Evolutionary conservation across 1,140 invertebrate genomes (phyloP).

Genomic region (Drosophila rufa): DNA sequence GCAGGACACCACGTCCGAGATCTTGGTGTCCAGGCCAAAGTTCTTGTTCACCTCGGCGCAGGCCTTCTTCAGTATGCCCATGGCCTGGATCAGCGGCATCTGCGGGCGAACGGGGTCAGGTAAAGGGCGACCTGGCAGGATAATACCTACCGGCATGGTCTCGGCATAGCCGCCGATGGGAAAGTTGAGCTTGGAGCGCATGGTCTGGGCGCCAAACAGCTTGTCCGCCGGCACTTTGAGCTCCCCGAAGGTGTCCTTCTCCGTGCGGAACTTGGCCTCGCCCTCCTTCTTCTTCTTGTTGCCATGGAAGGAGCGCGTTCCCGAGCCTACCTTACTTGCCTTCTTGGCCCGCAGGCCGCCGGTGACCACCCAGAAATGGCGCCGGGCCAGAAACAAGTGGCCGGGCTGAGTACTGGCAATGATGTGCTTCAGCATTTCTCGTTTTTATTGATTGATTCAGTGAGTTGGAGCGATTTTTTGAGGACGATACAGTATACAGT

Average conservation of each 20-base stretch:
- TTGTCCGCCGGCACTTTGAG: slow-evolving; percentile 95
- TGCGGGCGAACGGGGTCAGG: slow-evolving; percentile 66
- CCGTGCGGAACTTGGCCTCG: slow-evolving; percentile 87
- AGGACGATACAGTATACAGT: no score
- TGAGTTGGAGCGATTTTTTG: neutral
- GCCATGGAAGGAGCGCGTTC: neutral
- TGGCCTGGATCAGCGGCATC: slow-evolving; percentile 95
- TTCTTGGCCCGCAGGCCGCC: neutral
- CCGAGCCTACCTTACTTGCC: neutral
- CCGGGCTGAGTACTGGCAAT: neutral
- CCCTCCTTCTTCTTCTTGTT: neutral
- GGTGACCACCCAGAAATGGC: neutral
- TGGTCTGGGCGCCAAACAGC: slow-evolving; percentile 99
- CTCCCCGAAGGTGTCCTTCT: slow-evolving; percentile 97
- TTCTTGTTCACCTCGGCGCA: slow-evolving; percentile 98
- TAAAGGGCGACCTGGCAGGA: no score
- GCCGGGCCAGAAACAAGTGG: neutral
- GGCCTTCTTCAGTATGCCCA: slow-evolving; percentile 99
- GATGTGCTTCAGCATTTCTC: slow-evolving; percentile 27
- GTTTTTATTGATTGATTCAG: slow-evolving; percentile 2
- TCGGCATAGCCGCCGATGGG: slow-evolving; percentile 97
- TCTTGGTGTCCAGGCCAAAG: slow-evolving; percentile 95
- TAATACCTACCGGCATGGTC: slow-evolving; percentile 93
- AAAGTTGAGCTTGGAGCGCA: slow-evolving; percentile 98
- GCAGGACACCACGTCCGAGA: slow-evolving; percentile 94